Evolutionary conservation across 2,888 invertebrate species (phyloP), one percentile per base, ranked within the genome.

Genomic region (Eupsilia transversa): DNA sequence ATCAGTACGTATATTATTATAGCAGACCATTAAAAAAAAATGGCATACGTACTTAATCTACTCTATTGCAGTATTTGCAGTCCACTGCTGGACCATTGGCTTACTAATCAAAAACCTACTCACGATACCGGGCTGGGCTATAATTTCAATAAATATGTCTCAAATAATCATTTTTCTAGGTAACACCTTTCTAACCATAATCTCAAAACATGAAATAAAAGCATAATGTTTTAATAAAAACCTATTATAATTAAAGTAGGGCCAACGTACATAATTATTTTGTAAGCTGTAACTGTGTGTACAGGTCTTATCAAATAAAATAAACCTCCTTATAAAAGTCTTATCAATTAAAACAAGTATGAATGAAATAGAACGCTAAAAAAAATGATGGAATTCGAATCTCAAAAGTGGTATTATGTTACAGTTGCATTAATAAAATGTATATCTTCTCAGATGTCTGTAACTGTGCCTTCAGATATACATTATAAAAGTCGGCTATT

Each of bases 161-260:
- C n/a, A 33, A 52, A 52, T 52, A n/a, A 33, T n/a, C 0, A 17
- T 54, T 33, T n/a, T n/a, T 65, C n/a, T 33, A 17, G 12, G 7
- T 43, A 63, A 63, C 17, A 10, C 54, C 33, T 52, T 30, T 20
- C 14, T 81, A 74, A 81, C 41, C 12, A 56, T 56, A 52, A 63
- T n/a, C 33, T 61, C 9, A 60, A 74, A 65, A 56, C 0, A 43
- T 35, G 9, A 66, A 66, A 20, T 61, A n/a, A 80, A 74, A 66
- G 38, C 59, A n/a, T 46, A 46, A 43, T 54, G 57, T 52, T 27
- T 80, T 60, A 27, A 20, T 71, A 64, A 54, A 72, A 43, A 54
- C 0, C 14, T 64, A 64, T 35, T 52, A 12, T 33, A 46, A 35
- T 33, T 64, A 30, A 27, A 61, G 14, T 41, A 49, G 49, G 46